Conservation (phyloP, 2,797 vertebrate species). For the Spondyliosoma cantharus region DNA sequence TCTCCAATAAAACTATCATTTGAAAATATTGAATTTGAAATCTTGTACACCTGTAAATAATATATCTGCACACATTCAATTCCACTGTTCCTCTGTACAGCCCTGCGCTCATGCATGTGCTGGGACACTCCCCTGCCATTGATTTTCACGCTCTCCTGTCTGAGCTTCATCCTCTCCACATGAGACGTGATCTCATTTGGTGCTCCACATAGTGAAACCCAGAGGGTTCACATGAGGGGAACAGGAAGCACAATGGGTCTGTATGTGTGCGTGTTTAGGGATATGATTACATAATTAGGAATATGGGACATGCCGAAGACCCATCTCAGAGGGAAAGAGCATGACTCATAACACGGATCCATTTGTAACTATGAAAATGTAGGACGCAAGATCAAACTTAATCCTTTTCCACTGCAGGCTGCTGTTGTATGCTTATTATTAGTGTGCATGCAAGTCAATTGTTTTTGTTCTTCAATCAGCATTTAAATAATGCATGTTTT, state of each 20-base stretch:
- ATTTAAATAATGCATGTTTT: neutral
- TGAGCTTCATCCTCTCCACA: conserved; percentile 70
- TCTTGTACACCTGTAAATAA: neutral
- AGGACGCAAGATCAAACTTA: conserved; percentile 29
- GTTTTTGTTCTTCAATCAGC: too few relatives aligned
- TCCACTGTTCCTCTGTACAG: conserved; percentile 4
- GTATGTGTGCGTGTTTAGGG: conserved; percentile 48
- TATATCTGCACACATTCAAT: neutral
- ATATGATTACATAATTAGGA: conserved; percentile 73
- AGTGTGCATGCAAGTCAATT: neutral
- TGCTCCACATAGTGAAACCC: conserved; percentile 82
- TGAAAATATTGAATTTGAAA: neutral
- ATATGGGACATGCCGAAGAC: conserved; percentile 61
- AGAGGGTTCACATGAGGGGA: conserved; percentile 68
- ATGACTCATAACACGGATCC: conserved; percentile 52
- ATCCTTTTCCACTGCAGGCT: neutral
- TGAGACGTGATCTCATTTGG: conserved; percentile 85
- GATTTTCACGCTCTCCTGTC: conserved; percentile 51
- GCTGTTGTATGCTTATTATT: neutral
- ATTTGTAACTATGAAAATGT: conserved; percentile 46
- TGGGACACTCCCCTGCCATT: conserved; percentile 31
- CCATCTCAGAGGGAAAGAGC: conserved; percentile 54
- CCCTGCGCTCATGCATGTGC: conserved; percentile 6
- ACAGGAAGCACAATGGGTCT: conserved; percentile 48
- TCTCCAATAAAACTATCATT: too few relatives aligned